Evolutionary conservation across 1,140 invertebrate genomes (phyloP), one percentile per base, ranked within the genome.

Genomic region (Mycetomoellerius zeteki): DNA sequence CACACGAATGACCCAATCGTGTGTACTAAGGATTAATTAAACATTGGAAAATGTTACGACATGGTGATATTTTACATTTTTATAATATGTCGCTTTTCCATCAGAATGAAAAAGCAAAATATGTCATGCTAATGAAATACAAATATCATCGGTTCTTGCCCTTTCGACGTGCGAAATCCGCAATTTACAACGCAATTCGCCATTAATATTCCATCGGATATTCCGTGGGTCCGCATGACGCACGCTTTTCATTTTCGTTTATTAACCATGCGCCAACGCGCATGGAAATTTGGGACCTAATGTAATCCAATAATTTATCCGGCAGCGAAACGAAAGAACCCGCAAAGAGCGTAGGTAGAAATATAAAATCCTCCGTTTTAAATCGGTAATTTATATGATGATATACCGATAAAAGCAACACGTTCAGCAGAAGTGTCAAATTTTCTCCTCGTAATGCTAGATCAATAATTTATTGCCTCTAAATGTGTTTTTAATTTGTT

Each of bases 301-400:
- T 60, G 33, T 82, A 82, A 72, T 82, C 78, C 78, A 56, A 82
- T 82, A 82, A 82, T 82, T 82, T 82, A 82, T 82, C 54, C 47
- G 21, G 24, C 78, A 54, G 21, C 47, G 12, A 58, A 43, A 30
- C 64, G 24, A 65, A 24, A 58, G 43, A 37, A 27, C n/a, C 1
- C 37, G 10, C 8, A 3, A 24, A 54, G 37, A 82, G 81, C 33
- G 67, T 71, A 52, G 33, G 52, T 78, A 33, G 58, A 33, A 47
- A 89, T n/a, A 69, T 78, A 69, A 67, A 80, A 72, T 72, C 21
- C 21, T 43, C 24, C 19, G 54, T 54, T 72, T 72, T 72, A 82
- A 52, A 37, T 19, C 33, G 52, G 21, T 82, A 82, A 72, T 82
- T 82, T 82, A 82, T 82, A 58, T n/a, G 78, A 2, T 12, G 52